Percentiles rank a stretch among this genome's conserved stretches.
These are phyloP conservation scores for Ammospiza maritima DNA, from an alignment of 2,797 vertebrate species.

Conservation along the genomic window DNA sequence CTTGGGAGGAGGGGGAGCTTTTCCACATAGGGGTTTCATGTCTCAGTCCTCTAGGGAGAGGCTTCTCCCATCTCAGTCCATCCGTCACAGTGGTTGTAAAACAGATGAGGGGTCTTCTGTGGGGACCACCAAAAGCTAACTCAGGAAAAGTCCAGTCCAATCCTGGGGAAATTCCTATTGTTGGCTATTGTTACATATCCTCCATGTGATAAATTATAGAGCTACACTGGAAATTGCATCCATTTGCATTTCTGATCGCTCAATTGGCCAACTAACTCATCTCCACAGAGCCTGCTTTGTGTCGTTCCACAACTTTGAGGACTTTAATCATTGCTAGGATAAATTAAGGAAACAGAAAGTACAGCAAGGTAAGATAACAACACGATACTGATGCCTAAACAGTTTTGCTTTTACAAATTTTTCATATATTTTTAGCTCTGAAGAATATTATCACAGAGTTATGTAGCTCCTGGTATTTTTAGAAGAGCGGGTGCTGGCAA, in stretches of 20 bases:
- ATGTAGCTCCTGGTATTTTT: not conserved
- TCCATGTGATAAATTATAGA: slow-evolving; percentile 41
- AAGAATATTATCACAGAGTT: not conserved
- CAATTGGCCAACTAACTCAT: slow-evolving; percentile 17
- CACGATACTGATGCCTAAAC: not conserved
- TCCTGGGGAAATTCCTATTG: no score
- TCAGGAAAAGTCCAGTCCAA: no score
- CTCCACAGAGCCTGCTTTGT: not conserved
- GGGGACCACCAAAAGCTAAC: no score
- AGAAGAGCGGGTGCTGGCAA: no score
- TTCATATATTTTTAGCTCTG: not conserved
- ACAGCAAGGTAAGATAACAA: not conserved
- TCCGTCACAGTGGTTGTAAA: no score
- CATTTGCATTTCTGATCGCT: slow-evolving; percentile 42
- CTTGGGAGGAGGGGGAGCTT: no score
- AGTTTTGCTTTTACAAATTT: not conserved
- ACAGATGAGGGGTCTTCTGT: no score
- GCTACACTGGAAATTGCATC: slow-evolving; percentile 24
- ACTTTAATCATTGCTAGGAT: not conserved
- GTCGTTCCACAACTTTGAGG: not conserved
- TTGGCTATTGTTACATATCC: not conserved
- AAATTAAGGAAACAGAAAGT: not conserved
- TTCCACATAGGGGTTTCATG: no score
- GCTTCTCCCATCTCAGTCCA: no score
- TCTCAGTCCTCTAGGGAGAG: no score